A percentile compares a stretch with the other conserved stretches of the same genome.
These are phyloP conservation scores for Nymphalis polychloros DNA, from an alignment of 2,888 invertebrate species.

Conservation along the genomic window DNA sequence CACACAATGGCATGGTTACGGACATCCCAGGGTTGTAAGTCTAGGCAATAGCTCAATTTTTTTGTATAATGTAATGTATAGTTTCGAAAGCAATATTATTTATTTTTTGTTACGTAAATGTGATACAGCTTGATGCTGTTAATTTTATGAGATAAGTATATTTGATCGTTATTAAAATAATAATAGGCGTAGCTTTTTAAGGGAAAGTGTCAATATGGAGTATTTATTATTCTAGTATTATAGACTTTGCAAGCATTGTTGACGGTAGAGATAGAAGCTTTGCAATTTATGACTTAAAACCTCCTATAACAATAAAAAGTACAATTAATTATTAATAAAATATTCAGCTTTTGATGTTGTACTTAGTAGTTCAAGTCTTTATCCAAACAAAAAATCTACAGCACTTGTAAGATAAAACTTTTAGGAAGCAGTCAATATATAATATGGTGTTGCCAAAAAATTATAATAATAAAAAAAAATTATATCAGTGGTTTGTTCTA, in stretches of 20 bases:
- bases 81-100: slow-evolving; percentile 62
- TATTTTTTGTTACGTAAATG: slow-evolving; percentile 62
- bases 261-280: slow-evolving; percentile 54
- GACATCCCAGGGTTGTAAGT: slow-evolving; percentile 78
- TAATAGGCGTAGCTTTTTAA: slow-evolving; percentile 56
- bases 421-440: slow-evolving; percentile 11
- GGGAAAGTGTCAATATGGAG: slow-evolving; percentile 67
- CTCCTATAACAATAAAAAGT: slow-evolving; percentile 42
- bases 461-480: slow-evolving; percentile 7
- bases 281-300: slow-evolving; percentile 32
- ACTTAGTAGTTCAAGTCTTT: slow-evolving; percentile 35
- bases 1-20: slow-evolving; percentile 70
- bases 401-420: slow-evolving; percentile 13
- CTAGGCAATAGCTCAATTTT: slow-evolving; percentile 77
- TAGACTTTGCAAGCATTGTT: slow-evolving; percentile 52
- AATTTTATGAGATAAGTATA: slow-evolving; percentile 62
- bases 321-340: slow-evolving; percentile 47
- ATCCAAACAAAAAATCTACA: slow-evolving; percentile 2
- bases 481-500: slow-evolving; percentile 15
- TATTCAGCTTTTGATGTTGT: slow-evolving; percentile 44
- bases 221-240: slow-evolving; percentile 57
- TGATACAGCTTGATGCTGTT: slow-evolving; percentile 74
- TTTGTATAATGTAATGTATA: slow-evolving; percentile 60
- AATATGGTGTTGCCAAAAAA: slow-evolving; percentile 30
- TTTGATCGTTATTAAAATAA: slow-evolving; percentile 60